Evolutionary conservation across 1,140 invertebrate species (phyloP), one percentile per base, ranked within the genome.

Genomic region (Oscheius sp.): DNA sequence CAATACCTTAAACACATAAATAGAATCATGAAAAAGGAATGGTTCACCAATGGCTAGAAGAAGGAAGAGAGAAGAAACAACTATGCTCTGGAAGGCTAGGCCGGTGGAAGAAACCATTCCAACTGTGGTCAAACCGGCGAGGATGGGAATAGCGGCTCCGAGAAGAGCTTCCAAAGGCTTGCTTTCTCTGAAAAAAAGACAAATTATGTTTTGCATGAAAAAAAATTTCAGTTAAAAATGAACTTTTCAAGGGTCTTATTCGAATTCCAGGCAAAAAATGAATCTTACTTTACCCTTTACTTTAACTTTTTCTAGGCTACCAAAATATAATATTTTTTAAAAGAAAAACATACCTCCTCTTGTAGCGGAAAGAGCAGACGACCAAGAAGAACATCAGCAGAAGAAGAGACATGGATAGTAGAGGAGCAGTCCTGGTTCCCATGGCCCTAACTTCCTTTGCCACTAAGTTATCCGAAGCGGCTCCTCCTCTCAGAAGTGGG

Each of bases 21-120:
- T 42, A 67, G 26, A 64, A 15, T 15, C 7, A 15, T 67, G 13
- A 67, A 58, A 18, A n/a, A 1, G 1, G 10, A n/a, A 58, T 10
- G 38, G 13, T 32, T 23, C 18, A 38, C 73, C 76, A 28, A 77
- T 73, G 18, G 76, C 76, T 4, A 77, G n/a, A 85, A 77, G 59
- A 31, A 77, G 68, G 68, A 77, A 77, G 3, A 77, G 32, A 4
- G 76, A 77, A 34, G 23, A 31, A 32, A 77, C 76, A 4, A 77
- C 68, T 45, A 77, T 77, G 34, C 45, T 59, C 34, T 77, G 76
- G 34, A 77, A 77, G 3, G 73, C 68, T 4, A 77, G 64, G 0
- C 76, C 76, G 0, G 67, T 72, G 3, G 74, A 67, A 13, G 76
- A 77, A 2, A 77, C 75, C 38, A 77, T 45, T 42, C 76, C 76